Evolutionary conservation across 2,113 vertebrate genomes (phyloP).

Genomic region (Aspidoscelis tigris): DNA sequence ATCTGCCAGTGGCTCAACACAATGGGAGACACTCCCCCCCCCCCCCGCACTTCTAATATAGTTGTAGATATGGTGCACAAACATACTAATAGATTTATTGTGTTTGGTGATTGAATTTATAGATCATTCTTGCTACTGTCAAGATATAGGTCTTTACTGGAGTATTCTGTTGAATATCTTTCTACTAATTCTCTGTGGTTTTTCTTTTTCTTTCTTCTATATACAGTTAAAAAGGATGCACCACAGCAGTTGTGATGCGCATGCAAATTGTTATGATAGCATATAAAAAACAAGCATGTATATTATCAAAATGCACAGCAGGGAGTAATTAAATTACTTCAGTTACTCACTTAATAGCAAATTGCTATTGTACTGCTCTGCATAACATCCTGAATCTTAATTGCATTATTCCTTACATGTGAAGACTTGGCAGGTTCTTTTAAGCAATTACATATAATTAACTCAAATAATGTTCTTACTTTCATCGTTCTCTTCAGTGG

Average conservation of each 20-base stretch:
- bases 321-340: background rate
- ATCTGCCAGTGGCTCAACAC: no score
- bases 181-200: background rate
- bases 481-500: constrained; percentile 78
- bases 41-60: no score
- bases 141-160: background rate
- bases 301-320: background rate
- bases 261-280: background rate
- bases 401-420: background rate
- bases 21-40: no score
- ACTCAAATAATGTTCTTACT: background rate
- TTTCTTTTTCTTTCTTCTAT: background rate
- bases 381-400: background rate
- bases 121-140: background rate
- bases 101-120: no score
- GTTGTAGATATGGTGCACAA: no score
- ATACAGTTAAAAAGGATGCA: background rate
- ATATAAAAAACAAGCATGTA: background rate
- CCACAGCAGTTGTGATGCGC: no score
- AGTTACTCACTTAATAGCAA: background rate
- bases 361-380: background rate
- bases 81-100: no score
- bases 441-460: background rate
- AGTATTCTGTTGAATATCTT: background rate
- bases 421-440: background rate